Base-by-base conservation (phyloP, 2,888 invertebrate species). In the Acutogordius australiensis region DNA sequence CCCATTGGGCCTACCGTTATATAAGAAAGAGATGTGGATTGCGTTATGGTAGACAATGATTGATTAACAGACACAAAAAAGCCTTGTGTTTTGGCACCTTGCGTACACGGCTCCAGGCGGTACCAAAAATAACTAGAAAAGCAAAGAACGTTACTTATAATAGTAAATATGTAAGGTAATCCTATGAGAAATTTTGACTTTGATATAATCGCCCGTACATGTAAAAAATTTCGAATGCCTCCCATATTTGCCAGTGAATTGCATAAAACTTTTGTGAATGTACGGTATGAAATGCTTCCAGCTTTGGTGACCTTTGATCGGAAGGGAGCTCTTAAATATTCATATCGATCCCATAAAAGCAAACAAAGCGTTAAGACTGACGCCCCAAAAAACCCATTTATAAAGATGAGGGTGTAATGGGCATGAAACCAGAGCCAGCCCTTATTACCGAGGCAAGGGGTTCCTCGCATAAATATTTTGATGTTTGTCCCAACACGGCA, bases 311-410 rank as follows among this genome's bases (percentile, higher is more conserved):
- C n/a, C n/a, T n/a, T n/a, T n/a, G n/a, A n/a, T n/a, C n/a, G n/a
- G n/a, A 37, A 37, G 8, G 37, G 37, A 8, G 8, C 18, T 8
- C 37, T 8, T 8, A 37, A 18, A 18, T 37, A 13, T 18, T 13
- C 18, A 37, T 13, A 37, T 37, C 51, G 51, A 21, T 51, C 51
- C 51, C 51, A n/a, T 51, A 51, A 51, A 23, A 21, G 8, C 26
- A 51, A 23, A 26, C 51, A 51, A 21, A 51, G 51, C 18, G 23
- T 51, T 8, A 51, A 23, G 23, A 51, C 23, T 8, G 51, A n/a
- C 23, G 51, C 51, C 23, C 51, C 51, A 51, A 51, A 51, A 23
- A 51, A 51, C 4, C 51, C 51, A 26, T 51, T 51, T n/a, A 51
- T 51, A n/a, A 51, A n/a, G 8, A 51, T 23, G 51, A 51, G 51